Evolutionary conservation across 2,113 vertebrate genomes (phyloP).

Genomic region (Tenebrosternarchus preto): DNA sequence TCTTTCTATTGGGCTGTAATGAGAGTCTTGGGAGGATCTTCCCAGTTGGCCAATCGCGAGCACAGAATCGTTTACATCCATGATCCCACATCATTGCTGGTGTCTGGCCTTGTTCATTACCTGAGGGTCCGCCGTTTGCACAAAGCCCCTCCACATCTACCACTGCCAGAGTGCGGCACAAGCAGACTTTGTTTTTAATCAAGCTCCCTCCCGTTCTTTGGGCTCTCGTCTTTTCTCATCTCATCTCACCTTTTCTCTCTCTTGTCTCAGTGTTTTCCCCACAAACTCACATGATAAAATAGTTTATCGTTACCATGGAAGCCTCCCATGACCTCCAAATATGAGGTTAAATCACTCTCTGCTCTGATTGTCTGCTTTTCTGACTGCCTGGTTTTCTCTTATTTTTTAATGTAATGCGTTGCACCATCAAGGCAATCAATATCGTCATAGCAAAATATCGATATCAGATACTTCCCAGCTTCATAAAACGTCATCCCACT

Average conservation of each 20-base stretch:
- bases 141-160: neutral
- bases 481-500: constrained; percentile 39
- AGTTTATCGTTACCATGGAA: constrained; percentile 9
- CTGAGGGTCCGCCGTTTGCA: neutral
- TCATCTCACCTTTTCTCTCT: constrained; percentile 18
- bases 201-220: too few species aligned
- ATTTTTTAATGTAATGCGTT: constrained; percentile 42
- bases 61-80: constrained; percentile 78
- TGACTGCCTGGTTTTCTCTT: neutral
- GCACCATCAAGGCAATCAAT: constrained; percentile 48
- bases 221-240: neutral
- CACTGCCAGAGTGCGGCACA: neutral
- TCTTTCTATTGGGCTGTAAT: constrained; percentile 56
- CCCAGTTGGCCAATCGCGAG: constrained; percentile 49
- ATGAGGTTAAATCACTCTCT: constrained; percentile 3
- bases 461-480: constrained; percentile 53
- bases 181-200: neutral
- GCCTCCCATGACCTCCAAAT: neutral
- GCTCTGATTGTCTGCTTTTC: too few species aligned
- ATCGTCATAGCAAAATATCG: constrained; percentile 48
- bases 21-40: constrained; percentile 77
- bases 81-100: constrained; percentile 80
- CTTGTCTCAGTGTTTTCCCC: neutral
- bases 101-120: constrained; percentile 44
- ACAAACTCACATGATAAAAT: neutral